Base-by-base conservation (phyloP, 2,797 vertebrate species). In the Kryptolebias ocellatus region DNA sequence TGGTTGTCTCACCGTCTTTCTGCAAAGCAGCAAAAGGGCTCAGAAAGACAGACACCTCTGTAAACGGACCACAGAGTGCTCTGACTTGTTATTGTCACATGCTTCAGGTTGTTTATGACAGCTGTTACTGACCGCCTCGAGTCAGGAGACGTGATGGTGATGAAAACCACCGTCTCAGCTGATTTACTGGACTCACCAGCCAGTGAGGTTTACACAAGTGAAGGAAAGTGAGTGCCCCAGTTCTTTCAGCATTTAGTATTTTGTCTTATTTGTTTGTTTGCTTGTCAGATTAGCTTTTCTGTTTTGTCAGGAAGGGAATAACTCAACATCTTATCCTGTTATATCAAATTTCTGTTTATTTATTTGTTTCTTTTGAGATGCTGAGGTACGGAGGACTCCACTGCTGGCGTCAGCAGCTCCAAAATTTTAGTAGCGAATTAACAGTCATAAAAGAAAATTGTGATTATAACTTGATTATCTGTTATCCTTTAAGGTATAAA, bases 71-170 rank as follows among this genome's bases (percentile, higher is more conserved):
- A 66, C 39, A 72, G 60, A 27, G 24, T 65, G 55, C 42, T 51
- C 4, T 18, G 47, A 68, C 63, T 71, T 67, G 60, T 80, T 74
- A 76, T 37, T 64, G 39, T 42, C 53, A 37, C 56, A 54, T 2
- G 70, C 75, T 72, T 27, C 12, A 64, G 78, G 65, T 62, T 60
- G 61, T 85, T 62, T 64, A 42, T 66, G 72, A 57, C 67, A 65
- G 17, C 34, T 60, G 31, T 27, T 58, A 60, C 54, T 42, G 15
- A 64, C 9, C 24, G 20, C 20, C 51, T 6, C 0, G 2, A 57
- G 59, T 54, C 61, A 63, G 47, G 11, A 46, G 54, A 46, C 39
- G 51, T 4, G 59, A 68, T 12, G 37, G 27, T 69, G 54, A 81
- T 78, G 44, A 74, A 76, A 60, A 16, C 3, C 27, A 8, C 18